Conservation (phyloP, 2,888 invertebrate species). For the Tipula confusa region DNA sequence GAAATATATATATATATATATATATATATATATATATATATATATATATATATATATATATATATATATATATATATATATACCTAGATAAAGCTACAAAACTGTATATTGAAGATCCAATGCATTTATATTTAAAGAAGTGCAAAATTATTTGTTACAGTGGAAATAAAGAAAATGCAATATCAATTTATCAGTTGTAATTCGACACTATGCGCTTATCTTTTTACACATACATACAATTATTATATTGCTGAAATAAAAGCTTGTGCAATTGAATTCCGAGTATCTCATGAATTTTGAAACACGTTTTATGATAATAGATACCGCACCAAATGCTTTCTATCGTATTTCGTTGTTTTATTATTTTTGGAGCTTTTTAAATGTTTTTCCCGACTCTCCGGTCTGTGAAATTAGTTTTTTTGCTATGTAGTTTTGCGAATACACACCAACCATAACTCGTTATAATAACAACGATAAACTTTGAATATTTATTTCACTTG, state of each 20-base stretch:
- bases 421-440: background rate
- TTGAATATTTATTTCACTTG: constrained; percentile 17
- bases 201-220: background rate
- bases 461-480: background rate
- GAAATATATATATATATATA: background rate
- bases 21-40: too few species aligned
- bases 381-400: background rate
- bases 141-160: background rate
- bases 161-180: background rate
- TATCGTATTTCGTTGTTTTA: background rate
- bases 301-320: background rate
- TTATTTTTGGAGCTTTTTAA: background rate
- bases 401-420: background rate
- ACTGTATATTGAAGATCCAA: background rate
- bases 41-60: too few species aligned
- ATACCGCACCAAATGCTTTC: background rate
- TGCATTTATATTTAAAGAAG: constrained; percentile 12
- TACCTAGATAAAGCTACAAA: too few species aligned
- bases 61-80: too few species aligned
- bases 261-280: background rate
- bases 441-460: background rate
- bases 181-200: constrained; percentile 20
- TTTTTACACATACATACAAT: background rate
- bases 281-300: background rate
- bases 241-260: background rate